Percentiles rank a stretch among this genome's conserved stretches.
Evolutionary conservation across 64 coral and sea anemone species (phyloP).

Genomic region (Montipora cactus): DNA sequence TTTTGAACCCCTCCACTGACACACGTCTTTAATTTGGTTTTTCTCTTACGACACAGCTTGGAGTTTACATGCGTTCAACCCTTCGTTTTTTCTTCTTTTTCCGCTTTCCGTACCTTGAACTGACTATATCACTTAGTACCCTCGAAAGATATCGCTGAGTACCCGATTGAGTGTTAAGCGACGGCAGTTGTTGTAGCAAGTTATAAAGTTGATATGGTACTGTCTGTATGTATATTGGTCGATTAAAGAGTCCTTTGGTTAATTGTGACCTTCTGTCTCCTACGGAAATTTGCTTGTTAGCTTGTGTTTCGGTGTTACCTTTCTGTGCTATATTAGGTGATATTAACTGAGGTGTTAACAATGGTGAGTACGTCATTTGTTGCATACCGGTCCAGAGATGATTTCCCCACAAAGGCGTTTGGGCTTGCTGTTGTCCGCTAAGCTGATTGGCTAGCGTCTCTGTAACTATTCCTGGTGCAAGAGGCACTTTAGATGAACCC

Average conservation of each 20-base stretch:
- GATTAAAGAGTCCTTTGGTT: slow-evolving; percentile 24
- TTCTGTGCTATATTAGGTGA: background rate
- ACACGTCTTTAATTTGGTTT: background rate
- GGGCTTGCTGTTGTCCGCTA: background rate
- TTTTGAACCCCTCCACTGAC: no score
- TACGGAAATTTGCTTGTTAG: background rate
- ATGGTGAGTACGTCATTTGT: background rate
- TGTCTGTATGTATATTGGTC: slow-evolving; percentile 55
- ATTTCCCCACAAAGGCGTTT: background rate
- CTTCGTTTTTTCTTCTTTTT: slow-evolving; percentile 17
- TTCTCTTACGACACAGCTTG: background rate
- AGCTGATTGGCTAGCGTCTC: background rate
- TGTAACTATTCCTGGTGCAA: background rate
- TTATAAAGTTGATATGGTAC: slow-evolving; percentile 35
- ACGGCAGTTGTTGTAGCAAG: slow-evolving; percentile 18
- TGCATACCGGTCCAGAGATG: background rate
- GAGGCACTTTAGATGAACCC: background rate
- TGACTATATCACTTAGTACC: slow-evolving; percentile 25
- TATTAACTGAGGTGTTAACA: background rate
- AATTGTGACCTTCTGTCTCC: slow-evolving; percentile 30
- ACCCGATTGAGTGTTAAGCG: slow-evolving; percentile 13
- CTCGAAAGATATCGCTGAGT: slow-evolving; percentile 23
- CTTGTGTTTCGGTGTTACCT: background rate
- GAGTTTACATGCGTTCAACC: background rate
- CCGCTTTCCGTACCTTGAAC: slow-evolving; percentile 19